Evolutionary conservation across 2,113 vertebrate species (phyloP).

Genomic region (Ariopsis seemanni): DNA sequence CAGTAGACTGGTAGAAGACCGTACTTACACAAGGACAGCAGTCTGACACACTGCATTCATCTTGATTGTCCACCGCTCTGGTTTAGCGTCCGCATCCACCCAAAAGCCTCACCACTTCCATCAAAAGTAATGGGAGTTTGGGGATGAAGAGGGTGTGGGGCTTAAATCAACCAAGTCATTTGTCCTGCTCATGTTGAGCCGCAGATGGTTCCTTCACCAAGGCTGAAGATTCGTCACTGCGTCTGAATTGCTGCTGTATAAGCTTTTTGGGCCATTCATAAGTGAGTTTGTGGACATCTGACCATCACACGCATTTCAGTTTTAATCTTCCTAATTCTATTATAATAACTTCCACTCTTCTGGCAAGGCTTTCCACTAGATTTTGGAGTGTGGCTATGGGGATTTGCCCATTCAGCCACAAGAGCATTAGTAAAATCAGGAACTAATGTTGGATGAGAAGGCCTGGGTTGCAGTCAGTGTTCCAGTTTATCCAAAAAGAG

Average conservation of each 20-base stretch:
- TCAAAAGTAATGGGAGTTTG: conserved; percentile 23
- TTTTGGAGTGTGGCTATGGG: neutral
- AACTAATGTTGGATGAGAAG: neutral
- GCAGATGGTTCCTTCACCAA: neutral
- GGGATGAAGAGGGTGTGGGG: neutral
- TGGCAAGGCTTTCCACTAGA: neutral
- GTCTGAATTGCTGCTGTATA: neutral
- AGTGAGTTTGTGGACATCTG: neutral
- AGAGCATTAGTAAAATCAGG: neutral
- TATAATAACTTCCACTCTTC: neutral
- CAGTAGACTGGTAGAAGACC: neutral
- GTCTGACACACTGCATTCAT: conserved; percentile 13
- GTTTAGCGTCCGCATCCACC: conserved; percentile 11
- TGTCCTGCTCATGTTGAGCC: conserved; percentile 5
- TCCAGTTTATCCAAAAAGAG: too few species aligned
- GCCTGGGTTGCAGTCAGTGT: too few species aligned
- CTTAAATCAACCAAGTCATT: conserved; percentile 8
- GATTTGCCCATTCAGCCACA: neutral
- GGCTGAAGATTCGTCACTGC: neutral
- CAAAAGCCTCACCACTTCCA: conserved; percentile 12
- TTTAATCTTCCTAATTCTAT: neutral
- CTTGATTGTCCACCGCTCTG: conserved; percentile 6
- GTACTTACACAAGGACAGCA: conserved; percentile 7
- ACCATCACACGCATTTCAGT: neutral
- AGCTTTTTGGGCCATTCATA: too few species aligned